Conservation (phyloP, 2,888 invertebrate genomes). For the Microdon myrmicae region DNA sequence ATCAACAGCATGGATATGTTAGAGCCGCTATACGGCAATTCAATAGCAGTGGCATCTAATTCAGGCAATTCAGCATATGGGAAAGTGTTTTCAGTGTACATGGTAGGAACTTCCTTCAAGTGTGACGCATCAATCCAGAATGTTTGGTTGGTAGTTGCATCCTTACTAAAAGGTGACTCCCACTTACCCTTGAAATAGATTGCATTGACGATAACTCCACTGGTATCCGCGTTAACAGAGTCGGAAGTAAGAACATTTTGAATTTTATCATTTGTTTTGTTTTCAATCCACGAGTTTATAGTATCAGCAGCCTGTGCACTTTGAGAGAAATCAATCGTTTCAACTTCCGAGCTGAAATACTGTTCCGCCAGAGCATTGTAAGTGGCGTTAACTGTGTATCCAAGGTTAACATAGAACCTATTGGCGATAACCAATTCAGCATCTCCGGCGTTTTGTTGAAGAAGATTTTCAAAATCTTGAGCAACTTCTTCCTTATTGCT, state of each 20-base stretch:
- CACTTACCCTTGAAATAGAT: slow-evolving; percentile 88
- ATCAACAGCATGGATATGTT: slow-evolving; percentile 80
- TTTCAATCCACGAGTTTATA: slow-evolving; percentile 85
- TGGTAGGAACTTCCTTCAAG: slow-evolving; percentile 73
- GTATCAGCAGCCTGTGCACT: slow-evolving; percentile 67
- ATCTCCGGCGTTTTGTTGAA: slow-evolving; percentile 44
- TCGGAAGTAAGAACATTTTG: slow-evolving; percentile 76
- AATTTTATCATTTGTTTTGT: slow-evolving; percentile 84
- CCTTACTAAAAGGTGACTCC: slow-evolving; percentile 73
- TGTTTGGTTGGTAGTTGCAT: slow-evolving; percentile 70
- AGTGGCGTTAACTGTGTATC: slow-evolving; percentile 69
- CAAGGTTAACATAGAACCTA: slow-evolving; percentile 74
- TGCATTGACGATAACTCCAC: slow-evolving; percentile 83
- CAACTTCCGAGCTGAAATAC: slow-evolving; percentile 73
- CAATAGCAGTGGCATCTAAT: slow-evolving; percentile 72
- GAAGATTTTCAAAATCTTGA: slow-evolving; percentile 55
- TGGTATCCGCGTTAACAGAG: slow-evolving; percentile 70
- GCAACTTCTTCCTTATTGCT: slow-evolving; percentile 56
- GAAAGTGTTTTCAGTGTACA: slow-evolving; percentile 71
- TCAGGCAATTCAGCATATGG: slow-evolving; percentile 68
- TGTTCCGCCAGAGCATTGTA: slow-evolving; percentile 72
- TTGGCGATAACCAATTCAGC: slow-evolving; percentile 72
- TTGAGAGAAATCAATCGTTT: slow-evolving; percentile 73
- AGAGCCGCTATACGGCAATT: slow-evolving; percentile 77
- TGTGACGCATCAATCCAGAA: slow-evolving; percentile 73